phyloP scores from a whole-genome alignment of 1,140 invertebrate genomes.

The Orchesella cincta region DNA sequence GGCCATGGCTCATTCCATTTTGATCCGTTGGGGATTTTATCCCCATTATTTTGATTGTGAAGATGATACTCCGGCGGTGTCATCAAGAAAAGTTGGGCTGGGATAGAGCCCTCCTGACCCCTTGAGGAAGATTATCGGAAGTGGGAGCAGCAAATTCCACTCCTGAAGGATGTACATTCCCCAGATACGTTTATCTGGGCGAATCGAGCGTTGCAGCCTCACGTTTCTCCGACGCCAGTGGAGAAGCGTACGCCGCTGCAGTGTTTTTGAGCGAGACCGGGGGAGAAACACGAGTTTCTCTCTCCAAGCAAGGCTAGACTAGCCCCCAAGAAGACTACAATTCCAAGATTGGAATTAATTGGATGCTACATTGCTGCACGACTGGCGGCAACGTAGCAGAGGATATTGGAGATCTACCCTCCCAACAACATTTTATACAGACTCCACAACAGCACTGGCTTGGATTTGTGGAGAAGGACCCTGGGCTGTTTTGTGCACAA shows the following conservation, averaged over 20 bases:
- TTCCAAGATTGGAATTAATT: slow-evolving; percentile 56
- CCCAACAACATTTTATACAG: slow-evolving; percentile 52
- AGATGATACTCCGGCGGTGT: background rate
- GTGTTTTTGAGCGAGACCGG: too few relatives aligned
- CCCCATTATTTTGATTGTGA: too few relatives aligned
- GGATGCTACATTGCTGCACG: slow-evolving; percentile 53
- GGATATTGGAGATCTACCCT: background rate
- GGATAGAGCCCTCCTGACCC: background rate
- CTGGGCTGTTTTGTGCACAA: slow-evolving; percentile 46
- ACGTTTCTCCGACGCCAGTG: background rate
- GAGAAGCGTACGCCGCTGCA: background rate
- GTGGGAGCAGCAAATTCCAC: background rate
- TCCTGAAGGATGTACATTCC: background rate
- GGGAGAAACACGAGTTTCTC: too few relatives aligned
- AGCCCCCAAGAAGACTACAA: slow-evolving; percentile 52
- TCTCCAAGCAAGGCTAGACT: slow-evolving; percentile 53
- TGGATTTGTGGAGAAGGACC: slow-evolving; percentile 49
- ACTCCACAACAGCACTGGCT: slow-evolving; percentile 51
- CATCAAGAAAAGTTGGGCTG: background rate
- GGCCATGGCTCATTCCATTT: background rate
- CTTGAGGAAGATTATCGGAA: background rate
- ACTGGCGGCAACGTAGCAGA: slow-evolving; percentile 48
- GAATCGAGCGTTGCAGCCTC: background rate
- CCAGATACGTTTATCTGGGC: background rate
- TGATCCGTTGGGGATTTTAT: background rate